Evolutionary conservation across 2,113 vertebrate genomes (phyloP).

Genomic region (Pollimyrus isidori): DNA sequence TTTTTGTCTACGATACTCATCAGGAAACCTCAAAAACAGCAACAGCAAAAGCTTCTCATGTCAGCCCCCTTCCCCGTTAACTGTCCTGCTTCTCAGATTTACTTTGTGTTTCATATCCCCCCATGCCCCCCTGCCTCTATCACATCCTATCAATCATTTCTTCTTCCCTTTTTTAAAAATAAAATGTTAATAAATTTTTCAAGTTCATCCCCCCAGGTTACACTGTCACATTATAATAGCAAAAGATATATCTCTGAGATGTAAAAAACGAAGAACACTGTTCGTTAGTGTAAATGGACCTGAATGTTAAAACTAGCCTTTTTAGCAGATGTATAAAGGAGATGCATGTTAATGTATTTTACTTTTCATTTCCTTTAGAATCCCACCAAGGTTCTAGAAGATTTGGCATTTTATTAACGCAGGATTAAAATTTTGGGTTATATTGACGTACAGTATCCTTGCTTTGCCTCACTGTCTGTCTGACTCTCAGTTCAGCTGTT

Average conservation of each 20-base stretch:
- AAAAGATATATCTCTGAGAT: conserved; percentile 25
- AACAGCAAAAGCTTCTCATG: conserved; percentile 49
- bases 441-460: neutral
- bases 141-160: conserved; percentile 28
- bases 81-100: conserved; percentile 40
- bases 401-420: conserved; percentile 14
- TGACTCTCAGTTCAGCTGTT: neutral
- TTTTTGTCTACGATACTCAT: conserved; percentile 35
- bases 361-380: conserved; percentile 17
- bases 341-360: conserved; percentile 23
- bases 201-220: conserved; percentile 32
- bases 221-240: conserved; percentile 31
- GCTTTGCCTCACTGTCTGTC: neutral
- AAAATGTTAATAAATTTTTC: conserved; percentile 40
- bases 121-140: conserved; percentile 32
- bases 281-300: conserved; percentile 27
- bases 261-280: conserved; percentile 18
- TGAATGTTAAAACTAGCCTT: conserved; percentile 25
- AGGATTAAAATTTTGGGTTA: neutral
- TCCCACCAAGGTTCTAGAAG: conserved; percentile 3
- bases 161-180: conserved; percentile 26
- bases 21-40: conserved; percentile 42
- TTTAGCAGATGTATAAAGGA: conserved; percentile 18
- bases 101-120: conserved; percentile 52
- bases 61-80: conserved; percentile 44